Conservation (phyloP, 2,888 invertebrate genomes). For the Clepsis dumicolana region DNA sequence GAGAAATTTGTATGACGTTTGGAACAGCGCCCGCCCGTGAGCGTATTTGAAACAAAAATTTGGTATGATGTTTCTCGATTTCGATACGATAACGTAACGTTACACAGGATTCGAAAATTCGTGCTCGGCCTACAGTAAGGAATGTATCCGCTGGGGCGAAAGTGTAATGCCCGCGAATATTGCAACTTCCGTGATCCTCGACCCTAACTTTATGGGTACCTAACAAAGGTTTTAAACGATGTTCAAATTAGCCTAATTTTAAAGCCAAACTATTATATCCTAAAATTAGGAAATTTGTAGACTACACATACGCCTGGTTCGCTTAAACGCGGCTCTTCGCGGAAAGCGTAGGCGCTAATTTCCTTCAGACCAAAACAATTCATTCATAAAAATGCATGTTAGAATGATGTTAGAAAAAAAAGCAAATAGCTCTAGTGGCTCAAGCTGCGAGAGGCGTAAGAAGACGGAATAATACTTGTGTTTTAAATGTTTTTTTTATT, state of each 20-base stretch:
- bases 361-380: constrained; percentile 11
- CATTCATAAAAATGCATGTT: constrained; percentile 28
- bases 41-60: no score
- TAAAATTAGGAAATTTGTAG: constrained; percentile 1
- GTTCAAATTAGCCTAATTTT: neutral
- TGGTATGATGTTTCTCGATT: no score
- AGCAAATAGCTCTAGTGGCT: neutral
- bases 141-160: no score
- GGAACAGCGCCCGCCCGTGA: no score
- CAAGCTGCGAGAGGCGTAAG: neutral
- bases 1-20: no score
- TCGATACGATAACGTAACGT: no score
- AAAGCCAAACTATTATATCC: neutral
- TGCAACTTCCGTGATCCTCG: no score
- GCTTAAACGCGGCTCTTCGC: constrained; percentile 9
- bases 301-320: neutral
- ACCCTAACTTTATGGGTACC: neutral
- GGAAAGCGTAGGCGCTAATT: constrained; percentile 18
- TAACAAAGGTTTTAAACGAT: neutral
- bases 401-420: no score
- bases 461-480: neutral
- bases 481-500: neutral
- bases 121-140: no score
- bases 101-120: no score
- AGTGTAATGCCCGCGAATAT: no score